Evolutionary conservation across 2,113 vertebrate species (phyloP), one percentile per base, ranked within the genome.

Genomic region (Lates calcarifer): DNA sequence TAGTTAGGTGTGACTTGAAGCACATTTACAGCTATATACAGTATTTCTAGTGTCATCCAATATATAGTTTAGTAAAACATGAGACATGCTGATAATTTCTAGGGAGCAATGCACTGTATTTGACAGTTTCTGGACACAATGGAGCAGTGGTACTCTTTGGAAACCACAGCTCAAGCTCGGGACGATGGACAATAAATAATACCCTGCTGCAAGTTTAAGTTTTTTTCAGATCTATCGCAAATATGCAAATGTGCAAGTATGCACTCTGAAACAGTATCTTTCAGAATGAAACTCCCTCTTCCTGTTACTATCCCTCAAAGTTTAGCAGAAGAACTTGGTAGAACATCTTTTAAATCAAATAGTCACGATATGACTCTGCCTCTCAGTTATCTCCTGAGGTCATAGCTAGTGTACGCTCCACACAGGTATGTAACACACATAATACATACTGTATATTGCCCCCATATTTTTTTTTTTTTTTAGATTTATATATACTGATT

Each of bases 401-500:
- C 1, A 2, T 24, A 10, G 18, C 20, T 49, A 35, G 81, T 72
- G 33, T 41, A 53, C 47, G 55, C 35, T 78, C 14, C 57, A 28
- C 29, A n/a, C 26, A 26, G 24, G 43, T 61, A 70, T 62, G 29
- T 69, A 64, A 74, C 58, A 70, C 55, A 57, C 55, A 43, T 9
- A 69, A 67, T 22, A 77, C 47, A 70, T 60, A 70, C 41, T 61
- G 37, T 56, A 66, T 13, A 24, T 31, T 28, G 55, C 66, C 35
- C 29, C 43, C 26, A 45, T 74, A 29, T 66, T 76, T 57, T 12
- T 45, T 45, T 49, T 8, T 51, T 49, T 8, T 51, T n/a, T 51
- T n/a, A 51, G 22, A 51, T 51, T 22, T 49, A 22, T 9, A 8
- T 24, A 64, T 37, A 49, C 26, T 49, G 51, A 31, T 31, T 65